phyloP scores from a whole-genome alignment of 2,113 vertebrate species.

The Paedocypris sp. region DNA sequence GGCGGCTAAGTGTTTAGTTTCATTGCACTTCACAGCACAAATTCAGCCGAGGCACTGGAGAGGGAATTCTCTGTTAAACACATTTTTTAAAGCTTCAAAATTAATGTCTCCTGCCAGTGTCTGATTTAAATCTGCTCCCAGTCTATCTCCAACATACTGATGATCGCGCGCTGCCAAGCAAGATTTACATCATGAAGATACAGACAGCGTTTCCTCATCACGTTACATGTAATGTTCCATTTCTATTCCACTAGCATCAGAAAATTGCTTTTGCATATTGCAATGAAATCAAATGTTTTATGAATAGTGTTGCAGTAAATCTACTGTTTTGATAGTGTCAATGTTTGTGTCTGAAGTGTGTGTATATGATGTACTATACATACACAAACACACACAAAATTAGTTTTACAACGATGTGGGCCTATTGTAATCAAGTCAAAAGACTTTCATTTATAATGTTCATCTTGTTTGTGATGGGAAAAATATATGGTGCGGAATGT shows the following conservation, averaged over 20 bases:
- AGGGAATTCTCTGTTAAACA: background rate
- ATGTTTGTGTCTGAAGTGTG: too few relatives aligned
- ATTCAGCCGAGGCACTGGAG: conserved; percentile 13
- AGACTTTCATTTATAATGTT: too few relatives aligned
- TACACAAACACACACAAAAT: too few relatives aligned
- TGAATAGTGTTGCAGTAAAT: too few relatives aligned
- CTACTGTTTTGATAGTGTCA: too few relatives aligned
- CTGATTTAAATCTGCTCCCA: background rate
- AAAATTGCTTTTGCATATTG: too few relatives aligned
- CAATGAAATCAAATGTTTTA: too few relatives aligned
- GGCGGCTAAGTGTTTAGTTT: conserved; percentile 18
- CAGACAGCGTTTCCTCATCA: background rate
- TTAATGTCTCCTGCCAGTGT: background rate
- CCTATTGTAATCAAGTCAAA: too few relatives aligned
- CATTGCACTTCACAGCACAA: conserved; percentile 12
- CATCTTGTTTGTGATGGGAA: too few relatives aligned
- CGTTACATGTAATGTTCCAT: background rate
- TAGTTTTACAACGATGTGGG: too few relatives aligned
- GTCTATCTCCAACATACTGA: background rate
- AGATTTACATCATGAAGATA: background rate
- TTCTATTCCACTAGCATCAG: background rate
- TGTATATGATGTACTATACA: too few relatives aligned
- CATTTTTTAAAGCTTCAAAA: background rate
- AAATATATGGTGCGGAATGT: too few relatives aligned
- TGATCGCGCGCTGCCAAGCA: background rate